Percentiles rank a stretch among this genome's conserved stretches.
These are phyloP conservation scores for Parnassius orleans DNA, from an alignment of 2,888 invertebrate genomes.

Conservation along the genomic window DNA sequence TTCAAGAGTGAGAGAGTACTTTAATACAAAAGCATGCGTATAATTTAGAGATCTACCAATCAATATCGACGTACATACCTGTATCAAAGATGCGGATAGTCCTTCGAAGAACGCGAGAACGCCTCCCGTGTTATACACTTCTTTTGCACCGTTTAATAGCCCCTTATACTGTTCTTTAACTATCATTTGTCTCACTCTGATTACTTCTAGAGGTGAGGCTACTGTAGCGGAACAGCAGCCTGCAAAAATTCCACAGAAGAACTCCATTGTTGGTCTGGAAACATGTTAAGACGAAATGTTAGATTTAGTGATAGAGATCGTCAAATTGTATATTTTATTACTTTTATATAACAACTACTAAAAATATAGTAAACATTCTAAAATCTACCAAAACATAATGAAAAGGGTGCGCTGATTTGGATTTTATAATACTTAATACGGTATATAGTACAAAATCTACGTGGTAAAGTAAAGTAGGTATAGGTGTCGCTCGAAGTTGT, in stretches of 20 bases:
- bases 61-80: constrained; percentile 41
- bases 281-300: neutral
- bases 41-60: constrained; percentile 1
- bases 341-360: too few species aligned
- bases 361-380: too few species aligned
- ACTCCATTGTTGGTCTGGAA: constrained; percentile 39
- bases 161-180: constrained; percentile 60
- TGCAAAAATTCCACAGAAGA: constrained; percentile 53
- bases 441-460: too few species aligned
- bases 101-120: constrained; percentile 64
- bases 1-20: too few species aligned
- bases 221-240: constrained; percentile 53
- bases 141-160: constrained; percentile 48
- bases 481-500: too few species aligned
- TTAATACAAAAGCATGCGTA: too few species aligned
- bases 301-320: too few species aligned
- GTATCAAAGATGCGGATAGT: constrained; percentile 54
- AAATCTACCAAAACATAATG: too few species aligned
- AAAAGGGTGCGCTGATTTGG: too few species aligned
- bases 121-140: constrained; percentile 60
- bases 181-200: constrained; percentile 66
- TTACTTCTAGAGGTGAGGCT: constrained; percentile 62
- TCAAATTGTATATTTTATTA: too few species aligned
- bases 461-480: too few species aligned
- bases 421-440: too few species aligned